phyloP scores from a whole-genome alignment of 2,797 vertebrate genomes.

The Darevskia nairensis region DNA sequence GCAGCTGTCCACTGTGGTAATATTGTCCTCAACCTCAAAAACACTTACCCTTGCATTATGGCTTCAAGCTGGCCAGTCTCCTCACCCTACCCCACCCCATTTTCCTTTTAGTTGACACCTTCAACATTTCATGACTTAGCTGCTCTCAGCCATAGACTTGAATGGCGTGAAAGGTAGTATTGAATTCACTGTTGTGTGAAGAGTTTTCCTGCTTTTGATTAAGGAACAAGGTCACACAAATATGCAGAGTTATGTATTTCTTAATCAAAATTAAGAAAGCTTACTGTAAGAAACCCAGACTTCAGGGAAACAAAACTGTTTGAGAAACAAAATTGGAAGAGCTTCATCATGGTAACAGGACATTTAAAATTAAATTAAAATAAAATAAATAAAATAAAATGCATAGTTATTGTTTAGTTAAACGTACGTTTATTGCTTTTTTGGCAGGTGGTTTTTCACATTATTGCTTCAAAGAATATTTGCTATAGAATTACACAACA shows the following conservation, averaged over 20 bases:
- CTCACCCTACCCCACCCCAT: no score
- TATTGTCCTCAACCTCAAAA: no score
- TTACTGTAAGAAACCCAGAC: not conserved
- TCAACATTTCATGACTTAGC: no score
- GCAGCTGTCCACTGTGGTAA: no score
- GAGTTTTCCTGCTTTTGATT: conserved; percentile 6
- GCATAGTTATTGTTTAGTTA: not conserved
- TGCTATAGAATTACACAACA: not conserved
- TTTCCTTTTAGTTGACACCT: no score
- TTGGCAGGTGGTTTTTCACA: not conserved
- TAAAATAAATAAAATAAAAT: not conserved
- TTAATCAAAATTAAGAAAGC: conserved; percentile 10
- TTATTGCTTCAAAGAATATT: conserved; percentile 1
- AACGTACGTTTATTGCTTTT: not conserved
- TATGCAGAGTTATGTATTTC: not conserved
- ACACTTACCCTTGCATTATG: no score
- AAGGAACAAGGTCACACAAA: not conserved
- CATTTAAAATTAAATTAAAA: not conserved
- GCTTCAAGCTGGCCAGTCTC: no score
- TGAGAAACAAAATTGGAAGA: not conserved
- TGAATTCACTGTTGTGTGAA: not conserved
- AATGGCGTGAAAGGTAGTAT: not conserved
- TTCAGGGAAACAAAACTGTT: not conserved
- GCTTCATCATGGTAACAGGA: not conserved
- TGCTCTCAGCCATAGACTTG: no score